These are phyloP conservation scores for Cylindroiulus punctatus DNA, from an alignment of 2,888 invertebrate genomes.

Conservation along the genomic window DNA sequence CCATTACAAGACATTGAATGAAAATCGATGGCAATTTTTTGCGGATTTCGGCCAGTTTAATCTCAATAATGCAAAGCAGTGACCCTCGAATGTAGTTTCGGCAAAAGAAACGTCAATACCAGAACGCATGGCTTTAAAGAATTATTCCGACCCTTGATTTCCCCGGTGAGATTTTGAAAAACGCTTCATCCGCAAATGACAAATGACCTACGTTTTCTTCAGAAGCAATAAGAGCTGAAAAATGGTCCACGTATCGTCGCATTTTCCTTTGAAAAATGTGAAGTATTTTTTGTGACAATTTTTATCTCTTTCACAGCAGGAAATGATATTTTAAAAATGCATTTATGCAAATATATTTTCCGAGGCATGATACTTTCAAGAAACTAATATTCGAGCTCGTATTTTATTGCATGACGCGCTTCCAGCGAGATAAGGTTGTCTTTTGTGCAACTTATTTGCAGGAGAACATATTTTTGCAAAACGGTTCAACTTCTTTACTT, in stretches of 20 bases:
- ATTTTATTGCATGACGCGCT: no score
- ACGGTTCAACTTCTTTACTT: no score
- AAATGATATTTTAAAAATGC: no score
- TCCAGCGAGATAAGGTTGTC: no score
- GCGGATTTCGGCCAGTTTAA: neutral
- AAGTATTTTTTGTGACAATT: no score
- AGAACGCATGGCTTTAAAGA: neutral
- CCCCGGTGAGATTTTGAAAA: neutral
- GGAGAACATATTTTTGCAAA: no score
- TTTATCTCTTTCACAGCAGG: no score
- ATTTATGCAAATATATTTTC: no score
- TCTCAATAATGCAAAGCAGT: neutral
- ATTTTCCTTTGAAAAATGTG: neutral
- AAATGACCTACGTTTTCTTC: neutral
- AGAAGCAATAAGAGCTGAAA: constrained; percentile 3
- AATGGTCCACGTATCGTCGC: neutral
- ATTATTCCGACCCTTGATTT: neutral
- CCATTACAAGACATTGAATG: neutral
- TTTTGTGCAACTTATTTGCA: no score
- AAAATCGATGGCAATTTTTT: neutral
- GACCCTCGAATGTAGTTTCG: neutral
- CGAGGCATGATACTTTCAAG: no score
- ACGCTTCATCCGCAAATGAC: neutral
- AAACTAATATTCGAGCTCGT: no score
- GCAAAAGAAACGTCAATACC: neutral